Conservation (phyloP, 2,797 vertebrate species). For the Myotis myotis region DNA sequence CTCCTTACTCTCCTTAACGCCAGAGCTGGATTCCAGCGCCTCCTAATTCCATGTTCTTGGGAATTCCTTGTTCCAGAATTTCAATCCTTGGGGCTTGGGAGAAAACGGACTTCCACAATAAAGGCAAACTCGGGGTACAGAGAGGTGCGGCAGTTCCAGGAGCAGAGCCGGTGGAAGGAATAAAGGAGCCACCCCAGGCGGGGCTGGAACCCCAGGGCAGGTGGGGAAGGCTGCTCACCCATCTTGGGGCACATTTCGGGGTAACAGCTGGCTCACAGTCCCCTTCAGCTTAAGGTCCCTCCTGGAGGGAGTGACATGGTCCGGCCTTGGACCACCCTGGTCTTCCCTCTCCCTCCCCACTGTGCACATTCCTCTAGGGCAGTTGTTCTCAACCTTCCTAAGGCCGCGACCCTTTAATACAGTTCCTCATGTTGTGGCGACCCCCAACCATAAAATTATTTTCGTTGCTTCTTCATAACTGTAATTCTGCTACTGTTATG, state of each 20-base stretch:
- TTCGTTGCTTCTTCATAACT: too few relatives aligned
- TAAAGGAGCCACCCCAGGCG: accelerated
- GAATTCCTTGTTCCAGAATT: neutral
- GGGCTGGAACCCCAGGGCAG: neutral
- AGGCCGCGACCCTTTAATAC: too few relatives aligned
- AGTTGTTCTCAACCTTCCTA: too few relatives aligned
- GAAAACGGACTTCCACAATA: neutral
- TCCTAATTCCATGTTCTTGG: neutral
- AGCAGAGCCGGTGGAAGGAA: neutral
- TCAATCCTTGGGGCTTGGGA: neutral
- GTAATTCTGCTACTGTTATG: too few relatives aligned
- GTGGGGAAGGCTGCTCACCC: too few relatives aligned
- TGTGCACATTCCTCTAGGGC: neutral
- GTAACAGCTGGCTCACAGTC: neutral
- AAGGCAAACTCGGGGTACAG: neutral
- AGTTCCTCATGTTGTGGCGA: too few relatives aligned
- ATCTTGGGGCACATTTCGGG: neutral
- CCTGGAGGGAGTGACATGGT: neutral
- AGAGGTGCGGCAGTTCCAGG: too few relatives aligned
- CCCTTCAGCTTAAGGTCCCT: neutral
- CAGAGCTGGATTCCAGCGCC: neutral
- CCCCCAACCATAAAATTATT: too few relatives aligned
- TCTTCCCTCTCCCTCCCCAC: neutral
- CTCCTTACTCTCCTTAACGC: accelerated
- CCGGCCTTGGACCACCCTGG: neutral